Percentiles rank a stretch among this genome's conserved stretches.
Evolutionary conservation across 2,888 invertebrate genomes (phyloP).

Genomic region (Drosophila mimica): DNA sequence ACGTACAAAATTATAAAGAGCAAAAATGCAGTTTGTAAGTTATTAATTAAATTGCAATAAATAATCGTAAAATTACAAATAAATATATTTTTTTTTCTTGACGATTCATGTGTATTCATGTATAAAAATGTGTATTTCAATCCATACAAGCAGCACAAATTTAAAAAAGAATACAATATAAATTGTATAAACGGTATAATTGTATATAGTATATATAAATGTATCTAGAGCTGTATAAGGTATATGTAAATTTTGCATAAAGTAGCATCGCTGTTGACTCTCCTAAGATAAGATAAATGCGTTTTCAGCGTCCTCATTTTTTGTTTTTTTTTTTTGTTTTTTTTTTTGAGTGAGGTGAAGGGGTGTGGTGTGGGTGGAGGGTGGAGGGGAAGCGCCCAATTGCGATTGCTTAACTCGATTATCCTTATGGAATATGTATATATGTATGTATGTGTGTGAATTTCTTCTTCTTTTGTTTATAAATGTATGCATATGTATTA

Average conservation of each 20-base stretch:
- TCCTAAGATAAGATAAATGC: constrained; percentile 57
- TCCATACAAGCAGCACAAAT: constrained; percentile 79
- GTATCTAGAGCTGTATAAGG: constrained; percentile 44
- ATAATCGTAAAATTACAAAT: constrained; percentile 76
- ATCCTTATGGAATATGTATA: constrained; percentile 69
- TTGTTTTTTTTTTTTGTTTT: neutral
- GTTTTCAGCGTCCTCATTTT: constrained; percentile 48
- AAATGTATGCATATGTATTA: constrained; percentile 45
- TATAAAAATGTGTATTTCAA: constrained; percentile 63
- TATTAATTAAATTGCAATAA: constrained; percentile 78
- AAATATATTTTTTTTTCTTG: constrained; percentile 60
- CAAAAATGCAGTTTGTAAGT: constrained; percentile 66
- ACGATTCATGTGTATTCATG: constrained; percentile 56
- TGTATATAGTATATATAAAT: constrained; percentile 40
- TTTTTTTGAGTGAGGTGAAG: constrained; percentile 3
- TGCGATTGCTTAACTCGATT: constrained; percentile 61
- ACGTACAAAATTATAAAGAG: constrained; percentile 68
- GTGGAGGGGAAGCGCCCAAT: constrained; percentile 34
- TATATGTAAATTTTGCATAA: constrained; percentile 74
- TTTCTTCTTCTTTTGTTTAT: neutral
- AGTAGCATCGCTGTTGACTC: constrained; percentile 78
- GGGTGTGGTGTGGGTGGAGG: neutral
- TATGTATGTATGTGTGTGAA: constrained; percentile 23
- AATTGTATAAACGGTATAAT: constrained; percentile 69
- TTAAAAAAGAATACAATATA: constrained; percentile 70